Percentiles rank a stretch among this genome's conserved stretches.
Conservation (phyloP, 2,888 invertebrate genomes). For the Chloroclysta siterata region DNA sequence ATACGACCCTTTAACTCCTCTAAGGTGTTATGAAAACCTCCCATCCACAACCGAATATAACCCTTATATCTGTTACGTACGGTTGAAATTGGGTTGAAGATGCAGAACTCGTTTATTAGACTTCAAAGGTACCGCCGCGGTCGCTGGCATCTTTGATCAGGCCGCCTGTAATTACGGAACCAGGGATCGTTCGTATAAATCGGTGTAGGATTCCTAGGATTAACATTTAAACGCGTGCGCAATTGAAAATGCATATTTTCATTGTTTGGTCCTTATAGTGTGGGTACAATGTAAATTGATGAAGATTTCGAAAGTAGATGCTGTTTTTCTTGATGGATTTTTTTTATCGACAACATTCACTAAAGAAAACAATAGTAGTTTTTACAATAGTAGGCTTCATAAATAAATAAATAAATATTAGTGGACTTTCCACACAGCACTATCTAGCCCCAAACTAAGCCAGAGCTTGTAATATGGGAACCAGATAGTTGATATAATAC, state of each 20-base stretch:
- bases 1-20: constrained; percentile 77
- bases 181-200: constrained; percentile 51
- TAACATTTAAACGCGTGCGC: constrained; percentile 47
- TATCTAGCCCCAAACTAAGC: too few relatives aligned
- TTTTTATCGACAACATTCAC: too few relatives aligned
- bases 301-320: neutral
- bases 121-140: constrained; percentile 77
- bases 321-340: too few relatives aligned
- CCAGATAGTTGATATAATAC: too few relatives aligned
- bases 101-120: constrained; percentile 72
- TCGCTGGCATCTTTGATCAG: constrained; percentile 77
- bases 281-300: constrained; percentile 29
- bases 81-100: constrained; percentile 40
- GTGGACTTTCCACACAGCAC: too few relatives aligned
- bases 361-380: too few relatives aligned
- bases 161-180: constrained; percentile 79
- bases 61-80: neutral
- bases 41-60: constrained; percentile 32
- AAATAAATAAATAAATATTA: too few relatives aligned
- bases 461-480: too few relatives aligned
- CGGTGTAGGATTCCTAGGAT: constrained; percentile 62
- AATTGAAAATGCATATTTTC: constrained; percentile 40
- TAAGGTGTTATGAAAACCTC: constrained; percentile 80
- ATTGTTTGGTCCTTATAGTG: constrained; percentile 26
- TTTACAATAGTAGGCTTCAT: too few relatives aligned